These are phyloP conservation scores for Thripadectes ignobilis DNA, from an alignment of 2,797 vertebrate species.

Conservation along the genomic window DNA sequence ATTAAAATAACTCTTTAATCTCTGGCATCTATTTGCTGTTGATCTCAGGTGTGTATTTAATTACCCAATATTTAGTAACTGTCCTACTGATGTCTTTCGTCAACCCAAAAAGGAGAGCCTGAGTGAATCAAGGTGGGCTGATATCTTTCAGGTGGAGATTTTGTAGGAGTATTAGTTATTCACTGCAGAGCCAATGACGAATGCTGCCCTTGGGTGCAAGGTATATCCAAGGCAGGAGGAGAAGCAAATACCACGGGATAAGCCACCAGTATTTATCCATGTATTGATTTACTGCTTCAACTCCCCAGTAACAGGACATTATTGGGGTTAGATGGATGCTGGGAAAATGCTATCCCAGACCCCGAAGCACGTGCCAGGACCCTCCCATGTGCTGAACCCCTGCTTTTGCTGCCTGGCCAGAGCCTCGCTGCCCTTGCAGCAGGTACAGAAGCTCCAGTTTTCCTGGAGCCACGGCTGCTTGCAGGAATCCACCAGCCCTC, in stretches of 20 bases:
- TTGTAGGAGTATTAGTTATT: background rate
- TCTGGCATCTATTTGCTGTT: background rate
- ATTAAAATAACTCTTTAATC: background rate
- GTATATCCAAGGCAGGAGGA: background rate
- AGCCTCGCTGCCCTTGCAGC: background rate
- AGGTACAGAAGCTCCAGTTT: background rate
- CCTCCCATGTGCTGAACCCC: accelerated
- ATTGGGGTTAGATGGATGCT: background rate
- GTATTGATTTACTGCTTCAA: background rate
- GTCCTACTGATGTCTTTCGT: background rate
- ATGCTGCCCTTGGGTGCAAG: background rate
- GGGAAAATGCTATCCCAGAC: background rate
- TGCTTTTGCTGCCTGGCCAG: background rate
- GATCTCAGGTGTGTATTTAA: background rate
- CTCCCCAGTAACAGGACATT: accelerated
- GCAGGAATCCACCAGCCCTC: background rate
- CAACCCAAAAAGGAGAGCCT: background rate
- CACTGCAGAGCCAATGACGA: background rate
- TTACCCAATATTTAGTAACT: background rate
- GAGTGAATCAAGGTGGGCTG: background rate
- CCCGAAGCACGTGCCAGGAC: accelerated
- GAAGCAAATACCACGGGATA: background rate
- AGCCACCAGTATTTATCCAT: background rate
- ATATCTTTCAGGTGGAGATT: background rate
- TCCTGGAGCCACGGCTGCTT: accelerated